phyloP scores from a whole-genome alignment of 2,888 invertebrate species.

The Heteropelma amictum region DNA sequence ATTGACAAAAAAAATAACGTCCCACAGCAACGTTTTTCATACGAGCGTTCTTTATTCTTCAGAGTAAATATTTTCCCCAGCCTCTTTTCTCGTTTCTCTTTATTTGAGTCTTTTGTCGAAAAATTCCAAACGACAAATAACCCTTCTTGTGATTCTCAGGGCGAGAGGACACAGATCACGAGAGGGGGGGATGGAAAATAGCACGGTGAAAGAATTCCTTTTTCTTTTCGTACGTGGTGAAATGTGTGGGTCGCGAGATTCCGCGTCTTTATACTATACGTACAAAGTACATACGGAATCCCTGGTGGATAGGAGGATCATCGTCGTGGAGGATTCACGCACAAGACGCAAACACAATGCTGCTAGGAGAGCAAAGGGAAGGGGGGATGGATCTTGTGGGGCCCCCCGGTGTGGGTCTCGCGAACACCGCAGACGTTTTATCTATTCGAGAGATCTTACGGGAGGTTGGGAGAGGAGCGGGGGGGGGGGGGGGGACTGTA shows the following conservation, averaged over 20 bases:
- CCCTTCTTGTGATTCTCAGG: constrained; percentile 2
- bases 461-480: too few species aligned
- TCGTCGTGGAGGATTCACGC: constrained; percentile 46
- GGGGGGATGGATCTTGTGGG: constrained; percentile 32
- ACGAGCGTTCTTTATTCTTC: too few species aligned
- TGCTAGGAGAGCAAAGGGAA: constrained; percentile 41
- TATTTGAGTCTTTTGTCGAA: constrained; percentile 29
- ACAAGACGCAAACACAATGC: constrained; percentile 65
- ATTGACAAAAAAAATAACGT: too few species aligned
- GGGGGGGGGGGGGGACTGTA: too few species aligned
- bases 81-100: background rate
- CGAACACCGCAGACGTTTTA: constrained; percentile 74
- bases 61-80: background rate
- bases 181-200: constrained; percentile 40
- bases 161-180: background rate
- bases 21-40: too few species aligned
- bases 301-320: constrained; percentile 6
- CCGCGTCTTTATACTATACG: background rate
- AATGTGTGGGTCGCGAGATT: background rate
- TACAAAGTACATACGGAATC: constrained; percentile 2
- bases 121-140: background rate
- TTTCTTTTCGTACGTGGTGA: constrained; percentile 7
- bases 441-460: constrained; percentile 68
- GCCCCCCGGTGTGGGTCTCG: constrained; percentile 74
- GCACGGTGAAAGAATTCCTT: constrained; percentile 14